A percentile compares a stretch with the other conserved stretches of the same genome.
Conservation (phyloP, 2,888 invertebrate genomes). For the Stomorhina lunata region DNA sequence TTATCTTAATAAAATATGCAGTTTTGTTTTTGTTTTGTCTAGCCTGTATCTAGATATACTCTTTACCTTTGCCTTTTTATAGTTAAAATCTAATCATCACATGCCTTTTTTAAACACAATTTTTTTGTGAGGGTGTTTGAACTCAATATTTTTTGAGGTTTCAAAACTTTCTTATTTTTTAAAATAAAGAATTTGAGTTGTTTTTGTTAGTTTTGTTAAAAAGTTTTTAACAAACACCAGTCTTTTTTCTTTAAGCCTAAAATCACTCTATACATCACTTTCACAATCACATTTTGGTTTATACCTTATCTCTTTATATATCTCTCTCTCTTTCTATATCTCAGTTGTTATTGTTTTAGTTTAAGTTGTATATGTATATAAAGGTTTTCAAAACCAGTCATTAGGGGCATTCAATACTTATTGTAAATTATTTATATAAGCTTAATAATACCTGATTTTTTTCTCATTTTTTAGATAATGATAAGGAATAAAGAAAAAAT, state of each 20-base stretch:
- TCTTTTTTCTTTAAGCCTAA: constrained; percentile 57
- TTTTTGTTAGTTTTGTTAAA: constrained; percentile 6
- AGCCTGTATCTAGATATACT: too few relatives aligned
- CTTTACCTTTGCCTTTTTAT: too few relatives aligned
- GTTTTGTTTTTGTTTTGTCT: too few relatives aligned
- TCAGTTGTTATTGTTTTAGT: background rate
- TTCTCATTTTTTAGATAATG: constrained; percentile 10
- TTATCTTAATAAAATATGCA: too few relatives aligned
- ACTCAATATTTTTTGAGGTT: constrained; percentile 32
- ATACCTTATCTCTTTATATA: constrained; percentile 9
- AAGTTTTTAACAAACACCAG: constrained; percentile 48
- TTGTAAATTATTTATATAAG: background rate
- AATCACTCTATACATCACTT: constrained; percentile 62
- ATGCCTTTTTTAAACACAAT: background rate
- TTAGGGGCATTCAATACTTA: constrained; percentile 37
- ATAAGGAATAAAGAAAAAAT: constrained; percentile 5
- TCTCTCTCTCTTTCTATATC: background rate
- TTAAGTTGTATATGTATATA: background rate
- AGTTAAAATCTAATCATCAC: constrained; percentile 43
- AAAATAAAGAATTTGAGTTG: constrained; percentile 29
- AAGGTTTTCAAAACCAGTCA: constrained; percentile 50
- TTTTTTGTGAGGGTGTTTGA: background rate
- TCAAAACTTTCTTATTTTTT: background rate
- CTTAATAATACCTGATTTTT: constrained; percentile 40
- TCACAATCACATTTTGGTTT: constrained; percentile 63